Evolutionary conservation across 1,140 invertebrate species (phyloP).

Genomic region (Rhizoglyphus robini): DNA sequence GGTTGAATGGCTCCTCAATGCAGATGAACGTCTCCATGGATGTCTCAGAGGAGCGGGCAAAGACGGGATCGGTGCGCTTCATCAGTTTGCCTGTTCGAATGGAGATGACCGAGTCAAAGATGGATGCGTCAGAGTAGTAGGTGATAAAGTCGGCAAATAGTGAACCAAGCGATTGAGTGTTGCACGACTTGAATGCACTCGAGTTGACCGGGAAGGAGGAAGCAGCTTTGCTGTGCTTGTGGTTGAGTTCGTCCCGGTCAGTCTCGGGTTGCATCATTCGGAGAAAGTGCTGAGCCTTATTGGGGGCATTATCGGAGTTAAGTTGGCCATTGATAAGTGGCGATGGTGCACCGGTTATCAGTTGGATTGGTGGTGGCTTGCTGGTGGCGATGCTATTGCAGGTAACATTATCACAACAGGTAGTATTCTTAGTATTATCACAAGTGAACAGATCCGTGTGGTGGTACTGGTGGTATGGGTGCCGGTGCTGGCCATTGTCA

Average conservation of each 20-base stretch:
- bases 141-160: constrained; percentile 73
- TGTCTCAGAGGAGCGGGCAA: constrained; percentile 53
- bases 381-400: too few species aligned
- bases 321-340: background rate
- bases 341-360: background rate
- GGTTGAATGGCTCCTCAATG: constrained; percentile 89
- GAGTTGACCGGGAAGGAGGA: background rate
- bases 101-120: constrained; percentile 69
- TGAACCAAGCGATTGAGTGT: constrained; percentile 62
- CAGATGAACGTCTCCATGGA: constrained; percentile 56
- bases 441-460: too few species aligned
- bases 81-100: constrained; percentile 41
- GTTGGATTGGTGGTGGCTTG: background rate
- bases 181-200: constrained; percentile 45
- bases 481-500: too few species aligned
- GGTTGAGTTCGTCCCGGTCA: too few species aligned
- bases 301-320: too few species aligned
- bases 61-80: constrained; percentile 34
- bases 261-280: too few species aligned
- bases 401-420: too few species aligned
- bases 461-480: too few species aligned
- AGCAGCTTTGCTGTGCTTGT: too few species aligned
- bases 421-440: too few species aligned
- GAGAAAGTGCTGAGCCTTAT: too few species aligned
- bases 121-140: constrained; percentile 64